These are phyloP conservation scores for Temnothorax longispinosus DNA, from an alignment of 1,140 invertebrate genomes.

Conservation along the genomic window DNA sequence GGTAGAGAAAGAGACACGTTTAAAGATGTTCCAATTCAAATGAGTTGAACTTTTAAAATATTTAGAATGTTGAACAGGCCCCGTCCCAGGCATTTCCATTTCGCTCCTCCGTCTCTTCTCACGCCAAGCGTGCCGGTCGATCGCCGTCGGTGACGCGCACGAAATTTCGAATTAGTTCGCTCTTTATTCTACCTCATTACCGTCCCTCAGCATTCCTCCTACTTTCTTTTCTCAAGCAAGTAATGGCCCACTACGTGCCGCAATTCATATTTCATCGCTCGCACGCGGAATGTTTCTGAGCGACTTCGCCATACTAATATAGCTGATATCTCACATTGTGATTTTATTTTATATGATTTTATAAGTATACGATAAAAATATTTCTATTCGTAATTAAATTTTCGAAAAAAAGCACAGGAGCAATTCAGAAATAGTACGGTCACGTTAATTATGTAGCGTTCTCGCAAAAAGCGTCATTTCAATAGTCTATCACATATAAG, in stretches of 20 bases:
- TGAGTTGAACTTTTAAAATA: slow-evolving; percentile 79
- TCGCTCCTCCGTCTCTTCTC: slow-evolving; percentile 8
- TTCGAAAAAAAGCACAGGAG: neutral
- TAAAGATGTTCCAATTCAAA: slow-evolving; percentile 79
- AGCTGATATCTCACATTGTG: neutral
- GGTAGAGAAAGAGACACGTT: slow-evolving; percentile 41
- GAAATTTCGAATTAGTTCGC: slow-evolving; percentile 70
- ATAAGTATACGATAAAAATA: neutral
- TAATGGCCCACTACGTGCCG: slow-evolving; percentile 58
- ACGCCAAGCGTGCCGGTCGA: slow-evolving; percentile 37
- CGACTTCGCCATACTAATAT: slow-evolving; percentile 9
- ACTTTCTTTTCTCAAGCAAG: slow-evolving; percentile 59
- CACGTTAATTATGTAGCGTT: neutral
- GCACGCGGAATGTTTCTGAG: slow-evolving; percentile 35
- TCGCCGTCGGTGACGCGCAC: slow-evolving; percentile 57
- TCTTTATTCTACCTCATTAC: slow-evolving; percentile 70
- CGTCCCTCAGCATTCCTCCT: slow-evolving; percentile 47
- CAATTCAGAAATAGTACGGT: neutral
- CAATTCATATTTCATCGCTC: slow-evolving; percentile 54
- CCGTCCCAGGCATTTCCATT: slow-evolving; percentile 39
- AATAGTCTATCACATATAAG: neutral
- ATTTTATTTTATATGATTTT: slow-evolving; percentile 20
- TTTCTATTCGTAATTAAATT: neutral
- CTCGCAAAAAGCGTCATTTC: neutral
- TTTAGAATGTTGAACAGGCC: slow-evolving; percentile 71